These are phyloP conservation scores for Lynx canadensis DNA, from an alignment of 2,113 vertebrate genomes.

Conservation along the genomic window DNA sequence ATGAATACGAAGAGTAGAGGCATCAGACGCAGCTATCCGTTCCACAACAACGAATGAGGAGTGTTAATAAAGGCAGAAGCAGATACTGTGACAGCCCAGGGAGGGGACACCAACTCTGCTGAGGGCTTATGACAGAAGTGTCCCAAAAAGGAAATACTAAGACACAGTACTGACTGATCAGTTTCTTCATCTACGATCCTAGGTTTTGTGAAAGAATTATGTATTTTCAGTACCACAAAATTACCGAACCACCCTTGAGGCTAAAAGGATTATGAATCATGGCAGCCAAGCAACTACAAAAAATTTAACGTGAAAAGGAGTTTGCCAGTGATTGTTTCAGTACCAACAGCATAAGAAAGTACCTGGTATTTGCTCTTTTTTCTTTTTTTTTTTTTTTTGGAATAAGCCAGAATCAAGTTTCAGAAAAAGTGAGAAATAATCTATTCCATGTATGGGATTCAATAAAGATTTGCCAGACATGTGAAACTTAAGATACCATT, in stretches of 20 bases:
- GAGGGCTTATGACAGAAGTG: not conserved
- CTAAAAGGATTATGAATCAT: not conserved
- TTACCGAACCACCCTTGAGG: not conserved
- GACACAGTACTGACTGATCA: not conserved
- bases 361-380: not conserved
- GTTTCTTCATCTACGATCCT: not conserved
- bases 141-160: not conserved
- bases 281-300: slow-evolving; percentile 27
- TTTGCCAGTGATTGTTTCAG: slow-evolving; percentile 1
- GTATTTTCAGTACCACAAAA: not conserved
- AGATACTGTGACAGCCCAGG: not conserved
- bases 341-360: not conserved
- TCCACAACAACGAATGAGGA: not conserved
- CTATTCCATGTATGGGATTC: not conserved
- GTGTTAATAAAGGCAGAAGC: not conserved
- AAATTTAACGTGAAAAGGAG: not conserved
- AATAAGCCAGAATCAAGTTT: slow-evolving; percentile 10
- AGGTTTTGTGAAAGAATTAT: not conserved
- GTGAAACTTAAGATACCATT: not conserved
- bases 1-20: not conserved
- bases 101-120: not conserved
- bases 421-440: not conserved
- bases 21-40: not conserved
- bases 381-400: not conserved
- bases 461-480: not conserved